phyloP scores from a whole-genome alignment of 2,888 invertebrate genomes.

The Aspidiotus destructor region DNA sequence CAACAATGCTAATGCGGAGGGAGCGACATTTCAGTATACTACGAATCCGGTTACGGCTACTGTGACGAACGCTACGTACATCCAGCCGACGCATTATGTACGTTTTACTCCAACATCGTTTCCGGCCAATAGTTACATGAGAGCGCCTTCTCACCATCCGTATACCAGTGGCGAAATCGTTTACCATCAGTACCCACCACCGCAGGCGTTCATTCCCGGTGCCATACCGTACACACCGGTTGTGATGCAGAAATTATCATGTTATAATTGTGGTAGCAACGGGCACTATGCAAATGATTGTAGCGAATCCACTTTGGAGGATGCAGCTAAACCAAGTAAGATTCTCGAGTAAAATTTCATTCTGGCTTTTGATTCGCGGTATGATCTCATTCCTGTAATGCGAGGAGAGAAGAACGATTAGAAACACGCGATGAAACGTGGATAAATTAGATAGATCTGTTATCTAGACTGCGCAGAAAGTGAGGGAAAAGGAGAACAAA shows the following conservation, averaged over 20 bases:
- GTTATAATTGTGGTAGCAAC: slow-evolving; percentile 84
- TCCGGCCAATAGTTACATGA: slow-evolving; percentile 18
- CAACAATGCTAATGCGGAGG: background rate
- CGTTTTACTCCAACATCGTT: background rate
- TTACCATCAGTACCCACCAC: slow-evolving; percentile 36
- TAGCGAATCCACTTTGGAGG: slow-evolving; percentile 83
- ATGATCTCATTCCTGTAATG: too few relatives aligned
- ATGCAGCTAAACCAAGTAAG: slow-evolving; percentile 55
- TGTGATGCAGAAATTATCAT: slow-evolving; percentile 56
- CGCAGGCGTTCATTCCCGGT: slow-evolving; percentile 31
- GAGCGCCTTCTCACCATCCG: slow-evolving; percentile 9
- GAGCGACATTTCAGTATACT: slow-evolving; percentile 9
- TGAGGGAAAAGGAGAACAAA: too few relatives aligned
- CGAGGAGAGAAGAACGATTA: too few relatives aligned
- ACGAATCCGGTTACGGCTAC: slow-evolving; percentile 10
- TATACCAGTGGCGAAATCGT: slow-evolving; percentile 36
- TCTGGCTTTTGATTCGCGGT: too few relatives aligned
- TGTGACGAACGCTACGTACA: slow-evolving; percentile 13
- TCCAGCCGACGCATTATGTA: slow-evolving; percentile 11
- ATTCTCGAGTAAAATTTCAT: background rate
- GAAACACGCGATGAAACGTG: too few relatives aligned
- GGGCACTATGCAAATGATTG: slow-evolving; percentile 79
- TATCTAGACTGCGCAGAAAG: too few relatives aligned
- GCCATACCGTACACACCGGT: slow-evolving; percentile 27
- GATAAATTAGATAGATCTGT: too few relatives aligned